Conservation (phyloP, 2,113 vertebrate species). For the Pangasianodon hypophthalmus region DNA sequence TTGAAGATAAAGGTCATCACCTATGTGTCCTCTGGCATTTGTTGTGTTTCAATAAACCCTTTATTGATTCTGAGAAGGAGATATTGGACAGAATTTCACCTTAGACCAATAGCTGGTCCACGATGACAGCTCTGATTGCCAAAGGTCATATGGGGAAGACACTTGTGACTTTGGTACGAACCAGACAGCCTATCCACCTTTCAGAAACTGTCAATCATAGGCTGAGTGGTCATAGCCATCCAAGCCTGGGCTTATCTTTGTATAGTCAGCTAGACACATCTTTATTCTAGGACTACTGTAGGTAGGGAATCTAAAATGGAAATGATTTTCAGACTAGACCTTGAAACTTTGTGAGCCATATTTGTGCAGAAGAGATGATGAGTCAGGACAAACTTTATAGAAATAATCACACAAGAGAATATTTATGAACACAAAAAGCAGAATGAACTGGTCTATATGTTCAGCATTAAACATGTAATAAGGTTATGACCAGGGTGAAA, state of each 20-base stretch:
- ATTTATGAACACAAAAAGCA: background rate
- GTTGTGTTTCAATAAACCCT: conserved; percentile 59
- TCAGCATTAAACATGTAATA: background rate
- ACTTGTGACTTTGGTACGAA: conserved; percentile 62
- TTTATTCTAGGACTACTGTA: background rate
- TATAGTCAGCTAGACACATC: background rate
- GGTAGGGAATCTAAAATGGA: background rate
- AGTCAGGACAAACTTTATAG: background rate
- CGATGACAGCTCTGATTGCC: conserved; percentile 47
- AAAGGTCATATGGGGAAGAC: conserved; percentile 38
- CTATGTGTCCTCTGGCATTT: conserved; percentile 44
- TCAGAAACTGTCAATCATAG: conserved; percentile 35
- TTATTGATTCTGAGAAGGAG: conserved; percentile 52
- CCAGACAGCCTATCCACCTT: conserved; percentile 23
- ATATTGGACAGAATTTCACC: conserved; percentile 38
- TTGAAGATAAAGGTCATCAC: conserved; percentile 61
- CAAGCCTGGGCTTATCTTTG: background rate
- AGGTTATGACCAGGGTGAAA: background rate
- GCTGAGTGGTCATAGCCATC: background rate
- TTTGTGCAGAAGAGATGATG: background rate
- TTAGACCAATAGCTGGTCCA: conserved; percentile 25
- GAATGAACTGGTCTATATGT: background rate
- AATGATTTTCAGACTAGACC: background rate
- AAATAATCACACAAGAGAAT: background rate
- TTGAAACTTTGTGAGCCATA: background rate